Conservation (phyloP, 2,888 invertebrate genomes). For the Euplagia quadripunctaria region DNA sequence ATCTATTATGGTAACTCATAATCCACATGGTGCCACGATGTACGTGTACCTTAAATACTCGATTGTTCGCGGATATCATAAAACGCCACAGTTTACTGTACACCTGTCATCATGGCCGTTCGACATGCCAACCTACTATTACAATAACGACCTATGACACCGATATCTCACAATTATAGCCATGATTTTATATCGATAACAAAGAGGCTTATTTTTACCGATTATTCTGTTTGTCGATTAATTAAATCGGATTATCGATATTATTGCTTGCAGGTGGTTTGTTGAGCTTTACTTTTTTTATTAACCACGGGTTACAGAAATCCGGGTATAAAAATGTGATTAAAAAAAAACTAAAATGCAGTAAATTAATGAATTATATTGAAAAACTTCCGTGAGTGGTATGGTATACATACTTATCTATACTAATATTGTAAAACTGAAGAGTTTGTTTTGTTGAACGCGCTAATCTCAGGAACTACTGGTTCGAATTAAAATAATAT, state of each 20-base stretch:
- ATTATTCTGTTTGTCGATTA: conserved; percentile 28
- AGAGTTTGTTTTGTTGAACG: no score
- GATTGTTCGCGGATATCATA: conserved; percentile 52
- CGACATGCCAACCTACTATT: conserved; percentile 64
- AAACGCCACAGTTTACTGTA: conserved; percentile 61
- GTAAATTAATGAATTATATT: no score
- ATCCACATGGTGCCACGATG: conserved; percentile 18
- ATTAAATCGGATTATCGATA: conserved; percentile 44
- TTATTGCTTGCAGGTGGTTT: conserved; percentile 3
- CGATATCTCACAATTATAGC: conserved; percentile 53
- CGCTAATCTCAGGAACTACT: no score
- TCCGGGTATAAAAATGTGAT: neutral
- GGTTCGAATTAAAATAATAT: no score
- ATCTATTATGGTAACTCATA: neutral
- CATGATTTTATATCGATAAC: conserved; percentile 54
- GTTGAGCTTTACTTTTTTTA: neutral
- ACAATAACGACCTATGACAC: conserved; percentile 54
- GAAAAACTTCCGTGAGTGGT: no score
- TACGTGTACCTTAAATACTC: conserved; percentile 15
- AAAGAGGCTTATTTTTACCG: conserved; percentile 45
- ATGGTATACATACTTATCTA: no score
- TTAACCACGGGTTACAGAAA: neutral
- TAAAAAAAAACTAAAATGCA: no score
- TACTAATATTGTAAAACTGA: no score
- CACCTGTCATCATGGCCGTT: conserved; percentile 57